phyloP scores from a whole-genome alignment of 23 tunicate species.

The Phallusia fumigata region DNA sequence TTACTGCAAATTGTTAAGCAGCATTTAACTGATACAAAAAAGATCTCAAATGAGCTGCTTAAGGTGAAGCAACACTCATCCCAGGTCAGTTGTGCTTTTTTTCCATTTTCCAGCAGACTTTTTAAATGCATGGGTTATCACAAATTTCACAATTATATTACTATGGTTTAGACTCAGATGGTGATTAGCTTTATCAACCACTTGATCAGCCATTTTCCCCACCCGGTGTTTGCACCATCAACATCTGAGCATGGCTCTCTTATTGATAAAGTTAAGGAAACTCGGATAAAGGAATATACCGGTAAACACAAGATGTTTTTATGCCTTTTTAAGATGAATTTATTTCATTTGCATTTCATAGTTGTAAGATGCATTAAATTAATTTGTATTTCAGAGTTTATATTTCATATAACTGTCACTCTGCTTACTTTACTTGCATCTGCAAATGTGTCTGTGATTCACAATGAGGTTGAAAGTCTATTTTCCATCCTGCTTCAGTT shows the following conservation, averaged over 20 bases:
- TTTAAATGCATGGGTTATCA: not conserved
- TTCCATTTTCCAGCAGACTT: not conserved
- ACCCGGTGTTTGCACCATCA: conserved; percentile 88
- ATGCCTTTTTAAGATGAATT: not conserved
- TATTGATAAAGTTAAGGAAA: not conserved
- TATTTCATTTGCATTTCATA: not conserved
- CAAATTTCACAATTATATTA: not conserved
- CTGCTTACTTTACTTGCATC: conserved; percentile 28
- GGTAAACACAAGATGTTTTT: conserved; percentile 20
- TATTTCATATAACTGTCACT: conserved; percentile 15
- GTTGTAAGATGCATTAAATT: no score
- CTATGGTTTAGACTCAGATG: conserved; percentile 63
- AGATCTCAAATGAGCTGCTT: conserved; percentile 33
- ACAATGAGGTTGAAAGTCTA: conserved; percentile 26
- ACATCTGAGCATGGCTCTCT: conserved; percentile 43
- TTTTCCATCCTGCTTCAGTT: conserved; percentile 37
- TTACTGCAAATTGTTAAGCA: conserved; percentile 34
- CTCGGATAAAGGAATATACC: not conserved
- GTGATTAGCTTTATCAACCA: conserved; percentile 63
- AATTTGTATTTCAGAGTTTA: conserved; percentile 53
- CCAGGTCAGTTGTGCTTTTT: conserved; percentile 23
- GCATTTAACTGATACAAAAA: conserved; percentile 46
- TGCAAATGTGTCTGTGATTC: conserved; percentile 30
- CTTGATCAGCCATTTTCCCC: conserved; percentile 68
- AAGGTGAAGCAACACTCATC: conserved; percentile 68